Percentiles rank a stretch among this genome's conserved stretches.
Evolutionary conservation across 2,888 invertebrate species (phyloP).

Genomic region (Hoplodrina ambigua): DNA sequence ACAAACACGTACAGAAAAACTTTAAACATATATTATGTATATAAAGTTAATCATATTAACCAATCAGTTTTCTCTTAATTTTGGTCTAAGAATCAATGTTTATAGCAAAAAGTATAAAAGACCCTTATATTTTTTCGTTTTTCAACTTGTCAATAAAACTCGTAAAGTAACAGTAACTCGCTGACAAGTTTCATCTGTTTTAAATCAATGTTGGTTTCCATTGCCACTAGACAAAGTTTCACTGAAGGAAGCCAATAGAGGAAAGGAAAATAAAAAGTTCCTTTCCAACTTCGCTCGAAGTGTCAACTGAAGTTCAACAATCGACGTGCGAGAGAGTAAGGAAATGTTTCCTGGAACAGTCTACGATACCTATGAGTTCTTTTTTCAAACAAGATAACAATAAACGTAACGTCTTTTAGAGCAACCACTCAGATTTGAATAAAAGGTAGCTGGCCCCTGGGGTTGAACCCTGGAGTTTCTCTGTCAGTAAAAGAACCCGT

Average conservation of each 20-base stretch:
- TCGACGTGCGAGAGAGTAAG: conserved; percentile 63
- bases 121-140: conserved; percentile 35
- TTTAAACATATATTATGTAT: no score
- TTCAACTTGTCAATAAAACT: conserved; percentile 53
- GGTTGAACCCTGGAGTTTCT: conserved; percentile 47
- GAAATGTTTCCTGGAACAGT: conserved; percentile 55
- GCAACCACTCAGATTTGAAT: conserved; percentile 54
- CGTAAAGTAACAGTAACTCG: conserved; percentile 58
- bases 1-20: no score
- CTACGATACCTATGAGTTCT: conserved; percentile 26
- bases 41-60: background rate
- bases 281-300: conserved; percentile 74
- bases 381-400: conserved; percentile 39
- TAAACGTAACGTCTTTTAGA: conserved; percentile 37
- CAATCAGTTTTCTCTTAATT: background rate
- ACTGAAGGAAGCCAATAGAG: conserved; percentile 76
- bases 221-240: conserved; percentile 74
- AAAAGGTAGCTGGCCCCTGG: conserved; percentile 51
- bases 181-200: conserved; percentile 68
- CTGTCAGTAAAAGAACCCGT: conserved; percentile 55
- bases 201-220: conserved; percentile 79
- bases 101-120: background rate
- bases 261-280: conserved; percentile 78
- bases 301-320: conserved; percentile 81
- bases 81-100: background rate